These are phyloP conservation scores for Hyposoter dolosus DNA, from an alignment of 2,888 invertebrate genomes.

Conservation along the genomic window DNA sequence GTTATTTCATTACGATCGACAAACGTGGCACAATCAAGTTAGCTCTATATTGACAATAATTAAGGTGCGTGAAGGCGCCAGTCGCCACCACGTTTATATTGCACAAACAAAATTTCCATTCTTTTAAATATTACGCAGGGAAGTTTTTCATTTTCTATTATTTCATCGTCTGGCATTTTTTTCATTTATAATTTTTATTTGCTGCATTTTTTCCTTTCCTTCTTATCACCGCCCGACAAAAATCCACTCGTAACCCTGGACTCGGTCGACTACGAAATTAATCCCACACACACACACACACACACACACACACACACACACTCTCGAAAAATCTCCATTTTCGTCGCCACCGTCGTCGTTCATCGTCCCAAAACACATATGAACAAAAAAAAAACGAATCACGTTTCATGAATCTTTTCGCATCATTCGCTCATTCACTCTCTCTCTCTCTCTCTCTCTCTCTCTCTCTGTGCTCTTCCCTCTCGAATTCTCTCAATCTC, in stretches of 20 bases:
- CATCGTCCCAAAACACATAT: conserved; percentile 54
- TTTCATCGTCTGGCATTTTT: conserved; percentile 77
- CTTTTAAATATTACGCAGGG: conserved; percentile 57
- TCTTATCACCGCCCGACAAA: conserved; percentile 35
- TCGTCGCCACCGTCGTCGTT: conserved; percentile 67
- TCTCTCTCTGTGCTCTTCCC: conserved; percentile 69
- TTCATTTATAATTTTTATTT: conserved; percentile 83
- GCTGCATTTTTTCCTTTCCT: conserved; percentile 75
- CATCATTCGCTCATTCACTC: conserved; percentile 57
- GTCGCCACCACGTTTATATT: conserved; percentile 29
- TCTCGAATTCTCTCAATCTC: conserved; percentile 72
- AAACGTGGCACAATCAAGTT: conserved; percentile 76
- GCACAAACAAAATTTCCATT: conserved; percentile 40
- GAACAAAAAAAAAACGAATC: conserved; percentile 64
- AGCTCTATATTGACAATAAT: conserved; percentile 68
- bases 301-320: conserved; percentile 40
- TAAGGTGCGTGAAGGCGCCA: conserved; percentile 24
- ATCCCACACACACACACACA: conserved; percentile 34
- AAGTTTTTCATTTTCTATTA: conserved; percentile 69
- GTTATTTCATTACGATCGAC: conserved; percentile 45
- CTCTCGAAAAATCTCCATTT: conserved; percentile 43
- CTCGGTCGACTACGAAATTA: conserved; percentile 37
- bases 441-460: conserved; percentile 69
- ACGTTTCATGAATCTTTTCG: conserved; percentile 48
- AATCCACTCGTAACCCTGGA: conserved; percentile 42